Conservation (phyloP, 2,113 vertebrate species). For the Actenoides hombroni region DNA sequence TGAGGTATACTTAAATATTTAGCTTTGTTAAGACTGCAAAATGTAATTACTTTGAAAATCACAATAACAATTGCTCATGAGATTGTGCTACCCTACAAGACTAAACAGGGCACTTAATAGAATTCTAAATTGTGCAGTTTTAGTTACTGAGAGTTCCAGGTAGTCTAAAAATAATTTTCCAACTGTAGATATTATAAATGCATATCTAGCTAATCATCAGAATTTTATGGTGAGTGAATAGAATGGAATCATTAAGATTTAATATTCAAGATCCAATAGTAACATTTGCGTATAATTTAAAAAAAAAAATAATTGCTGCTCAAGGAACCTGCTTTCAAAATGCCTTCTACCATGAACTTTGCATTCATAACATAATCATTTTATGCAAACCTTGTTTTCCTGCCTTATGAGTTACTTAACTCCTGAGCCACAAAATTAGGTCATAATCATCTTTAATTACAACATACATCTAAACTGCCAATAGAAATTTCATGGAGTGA, state of each 20-base stretch:
- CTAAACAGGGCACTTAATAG: neutral
- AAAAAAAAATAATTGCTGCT: neutral
- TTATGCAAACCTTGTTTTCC: constrained; percentile 64
- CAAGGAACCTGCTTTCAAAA: constrained; percentile 34
- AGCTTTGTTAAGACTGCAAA: neutral
- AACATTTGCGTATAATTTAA: constrained; percentile 16
- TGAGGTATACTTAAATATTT: neutral
- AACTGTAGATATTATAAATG: neutral
- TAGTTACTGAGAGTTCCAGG: neutral
- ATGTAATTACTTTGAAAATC: neutral
- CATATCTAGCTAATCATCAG: neutral
- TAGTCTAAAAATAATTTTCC: constrained; percentile 1
- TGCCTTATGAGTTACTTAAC: constrained; percentile 64
- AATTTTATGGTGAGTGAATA: neutral
- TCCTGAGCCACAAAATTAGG: constrained; percentile 61
- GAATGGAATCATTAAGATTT: constrained; percentile 15
- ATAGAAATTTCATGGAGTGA: constrained; percentile 50
- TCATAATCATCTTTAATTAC: constrained; percentile 67
- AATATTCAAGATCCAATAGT: constrained; percentile 6
- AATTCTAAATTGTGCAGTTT: neutral
- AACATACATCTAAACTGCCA: constrained; percentile 63
- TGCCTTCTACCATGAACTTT: constrained; percentile 47
- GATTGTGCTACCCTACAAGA: neutral
- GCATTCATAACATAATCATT: constrained; percentile 52
- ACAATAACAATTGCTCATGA: neutral